These are phyloP conservation scores for Bergia puertoricense DNA, from an alignment of 92 coral and sea anemone genomes.

Conservation along the genomic window DNA sequence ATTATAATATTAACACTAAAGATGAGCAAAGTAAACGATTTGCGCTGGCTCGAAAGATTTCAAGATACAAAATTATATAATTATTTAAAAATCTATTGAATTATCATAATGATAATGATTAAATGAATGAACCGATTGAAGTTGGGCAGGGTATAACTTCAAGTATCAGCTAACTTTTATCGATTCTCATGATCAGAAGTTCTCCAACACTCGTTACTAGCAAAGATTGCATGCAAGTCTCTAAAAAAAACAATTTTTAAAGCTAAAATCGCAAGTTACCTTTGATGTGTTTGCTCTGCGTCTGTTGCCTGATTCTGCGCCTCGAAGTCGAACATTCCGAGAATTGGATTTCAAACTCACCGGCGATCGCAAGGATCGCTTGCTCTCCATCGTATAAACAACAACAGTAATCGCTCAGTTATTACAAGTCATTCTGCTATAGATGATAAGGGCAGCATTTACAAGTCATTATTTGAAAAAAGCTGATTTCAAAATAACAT, in stretches of 20 bases:
- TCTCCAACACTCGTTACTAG: too few relatives aligned
- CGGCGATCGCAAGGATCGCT: constrained; percentile 8
- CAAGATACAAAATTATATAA: too few relatives aligned
- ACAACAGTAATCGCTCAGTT: background rate
- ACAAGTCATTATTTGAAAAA: background rate
- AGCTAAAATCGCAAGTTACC: background rate
- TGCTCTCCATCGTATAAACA: constrained; percentile 3
- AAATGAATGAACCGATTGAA: too few relatives aligned
- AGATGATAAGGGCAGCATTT: background rate
- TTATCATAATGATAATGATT: too few relatives aligned
- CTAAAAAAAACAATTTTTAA: background rate
- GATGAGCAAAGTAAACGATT: too few relatives aligned
- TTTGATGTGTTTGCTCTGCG: background rate
- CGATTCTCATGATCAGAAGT: too few relatives aligned
- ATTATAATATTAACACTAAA: too few relatives aligned
- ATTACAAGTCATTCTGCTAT: background rate
- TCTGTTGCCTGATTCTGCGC: background rate
- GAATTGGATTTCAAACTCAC: constrained; percentile 12
- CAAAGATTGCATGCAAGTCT: background rate
- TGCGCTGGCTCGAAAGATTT: too few relatives aligned
- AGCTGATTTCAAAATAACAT: background rate
- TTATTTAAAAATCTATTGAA: too few relatives aligned
- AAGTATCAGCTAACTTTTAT: too few relatives aligned
- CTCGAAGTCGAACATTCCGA: background rate
- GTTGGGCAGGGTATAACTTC: too few relatives aligned